phyloP scores from a whole-genome alignment of 1,140 invertebrate species.

The Zophobas atratus region DNA sequence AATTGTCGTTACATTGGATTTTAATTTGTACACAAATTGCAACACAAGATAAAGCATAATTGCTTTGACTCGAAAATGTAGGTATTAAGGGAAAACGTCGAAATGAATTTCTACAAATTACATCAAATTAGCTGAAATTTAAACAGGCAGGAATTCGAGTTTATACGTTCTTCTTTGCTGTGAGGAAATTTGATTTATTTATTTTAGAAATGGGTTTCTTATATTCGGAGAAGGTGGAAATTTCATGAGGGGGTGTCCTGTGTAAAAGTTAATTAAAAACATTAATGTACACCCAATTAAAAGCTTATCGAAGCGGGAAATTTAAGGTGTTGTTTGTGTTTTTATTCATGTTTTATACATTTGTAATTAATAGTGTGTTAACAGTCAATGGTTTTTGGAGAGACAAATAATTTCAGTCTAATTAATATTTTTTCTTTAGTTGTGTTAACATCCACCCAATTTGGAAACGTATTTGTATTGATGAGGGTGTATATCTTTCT shows the following conservation, averaged over 20 bases:
- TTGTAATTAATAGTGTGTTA: too few relatives aligned
- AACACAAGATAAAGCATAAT: conserved; percentile 5
- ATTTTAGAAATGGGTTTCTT: conserved; percentile 13
- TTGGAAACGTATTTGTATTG: too few relatives aligned
- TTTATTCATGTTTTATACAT: too few relatives aligned
- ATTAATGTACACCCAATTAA: not conserved
- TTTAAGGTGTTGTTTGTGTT: too few relatives aligned
- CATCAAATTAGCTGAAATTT: conserved; percentile 32
- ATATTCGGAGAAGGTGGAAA: not conserved
- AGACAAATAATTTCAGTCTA: too few relatives aligned
- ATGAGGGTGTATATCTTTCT: too few relatives aligned
- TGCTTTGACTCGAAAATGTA: not conserved
- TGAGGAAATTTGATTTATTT: conserved; percentile 29
- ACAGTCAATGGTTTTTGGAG: too few relatives aligned
- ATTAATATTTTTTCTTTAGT: too few relatives aligned
- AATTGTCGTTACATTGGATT: not conserved
- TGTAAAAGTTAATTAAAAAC: conserved; percentile 7
- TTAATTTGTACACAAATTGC: conserved; percentile 3
- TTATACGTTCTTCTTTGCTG: not conserved
- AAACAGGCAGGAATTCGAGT: conserved; percentile 16
- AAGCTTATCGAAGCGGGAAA: too few relatives aligned
- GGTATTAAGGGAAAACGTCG: conserved; percentile 1
- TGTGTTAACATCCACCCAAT: too few relatives aligned
- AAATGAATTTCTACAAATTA: conserved; percentile 22
- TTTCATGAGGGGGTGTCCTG: not conserved